Percentiles rank a stretch among this genome's conserved stretches.
Evolutionary conservation across 2,888 invertebrate species (phyloP).

Genomic region (Crepidodera aurea): DNA sequence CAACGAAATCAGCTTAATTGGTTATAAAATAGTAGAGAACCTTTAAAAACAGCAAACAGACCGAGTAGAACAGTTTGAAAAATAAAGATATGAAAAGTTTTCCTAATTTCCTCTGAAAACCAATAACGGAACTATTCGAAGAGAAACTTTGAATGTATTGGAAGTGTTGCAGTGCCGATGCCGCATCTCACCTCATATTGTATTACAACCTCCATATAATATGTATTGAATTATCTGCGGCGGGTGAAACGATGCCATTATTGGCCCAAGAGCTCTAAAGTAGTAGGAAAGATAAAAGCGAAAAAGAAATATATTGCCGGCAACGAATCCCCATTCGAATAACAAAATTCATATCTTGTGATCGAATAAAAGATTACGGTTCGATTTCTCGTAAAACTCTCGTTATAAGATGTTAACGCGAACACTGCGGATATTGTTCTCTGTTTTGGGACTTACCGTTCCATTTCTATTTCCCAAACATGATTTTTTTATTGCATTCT

Average conservation of each 20-base stretch:
- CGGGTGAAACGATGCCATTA: conserved; percentile 20
- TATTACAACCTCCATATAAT: conserved; percentile 16
- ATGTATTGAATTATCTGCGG: conserved; percentile 25
- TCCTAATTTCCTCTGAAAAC: background rate
- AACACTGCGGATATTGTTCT: conserved; percentile 13
- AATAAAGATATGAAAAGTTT: background rate
- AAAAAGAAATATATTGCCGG: conserved; percentile 18
- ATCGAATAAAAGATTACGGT: conserved; percentile 32
- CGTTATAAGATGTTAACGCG: conserved; percentile 30
- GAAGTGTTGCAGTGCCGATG: background rate
- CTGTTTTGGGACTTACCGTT: conserved; percentile 9
- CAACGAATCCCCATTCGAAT: conserved; percentile 27
- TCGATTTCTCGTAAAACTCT: conserved; percentile 23
- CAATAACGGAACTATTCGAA: too few species aligned
- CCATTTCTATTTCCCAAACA: conserved; percentile 1
- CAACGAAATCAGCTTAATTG: too few species aligned
- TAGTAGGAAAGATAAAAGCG: conserved; percentile 18
- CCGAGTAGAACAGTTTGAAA: background rate
- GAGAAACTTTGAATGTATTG: background rate
- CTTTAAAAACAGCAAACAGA: too few species aligned
- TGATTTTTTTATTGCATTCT: background rate
- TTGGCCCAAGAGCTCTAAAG: conserved; percentile 20
- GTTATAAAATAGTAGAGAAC: too few species aligned
- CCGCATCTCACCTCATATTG: background rate
- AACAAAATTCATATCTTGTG: conserved; percentile 35